phyloP scores from a whole-genome alignment of 2,797 vertebrate species.

The Saguinus oedipus region DNA sequence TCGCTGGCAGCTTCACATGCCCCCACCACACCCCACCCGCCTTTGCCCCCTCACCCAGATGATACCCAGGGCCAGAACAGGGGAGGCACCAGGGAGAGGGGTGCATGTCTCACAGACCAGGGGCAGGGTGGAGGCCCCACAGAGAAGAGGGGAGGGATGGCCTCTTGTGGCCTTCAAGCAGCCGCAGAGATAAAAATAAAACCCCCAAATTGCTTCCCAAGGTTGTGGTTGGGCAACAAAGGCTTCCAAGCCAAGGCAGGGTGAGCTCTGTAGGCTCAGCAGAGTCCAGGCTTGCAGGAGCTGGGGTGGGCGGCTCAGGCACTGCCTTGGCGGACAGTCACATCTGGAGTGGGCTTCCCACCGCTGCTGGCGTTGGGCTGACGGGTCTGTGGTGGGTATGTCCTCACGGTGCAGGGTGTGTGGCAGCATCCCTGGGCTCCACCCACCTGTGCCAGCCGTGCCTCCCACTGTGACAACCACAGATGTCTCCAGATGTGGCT shows the following conservation, averaged over 20 bases:
- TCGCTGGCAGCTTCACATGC: not conserved
- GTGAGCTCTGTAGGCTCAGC: not conserved
- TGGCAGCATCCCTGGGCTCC: not conserved
- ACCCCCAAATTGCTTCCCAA: not conserved
- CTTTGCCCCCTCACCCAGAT: accelerated
- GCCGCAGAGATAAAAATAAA: conserved; percentile 57
- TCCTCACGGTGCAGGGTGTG: accelerated
- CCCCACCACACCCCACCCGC: not conserved
- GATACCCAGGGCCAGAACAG: not conserved
- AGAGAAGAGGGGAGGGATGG: not conserved
- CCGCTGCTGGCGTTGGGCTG: accelerated
- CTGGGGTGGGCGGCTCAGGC: accelerated
- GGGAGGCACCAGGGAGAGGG: not conserved
- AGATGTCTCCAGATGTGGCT: not conserved
- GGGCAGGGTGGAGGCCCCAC: not conserved
- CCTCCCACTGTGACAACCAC: not conserved
- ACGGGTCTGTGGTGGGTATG: accelerated
- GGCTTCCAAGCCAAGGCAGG: not conserved
- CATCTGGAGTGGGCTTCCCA: not conserved
- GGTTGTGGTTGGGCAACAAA: not conserved
- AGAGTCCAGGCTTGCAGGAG: too few relatives aligned
- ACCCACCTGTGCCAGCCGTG: accelerated
- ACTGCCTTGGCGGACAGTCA: accelerated
- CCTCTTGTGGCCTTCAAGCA: not conserved
- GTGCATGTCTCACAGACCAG: not conserved